phyloP scores from a whole-genome alignment of 2,797 vertebrate genomes.

The Toxotes lorentzi region DNA sequence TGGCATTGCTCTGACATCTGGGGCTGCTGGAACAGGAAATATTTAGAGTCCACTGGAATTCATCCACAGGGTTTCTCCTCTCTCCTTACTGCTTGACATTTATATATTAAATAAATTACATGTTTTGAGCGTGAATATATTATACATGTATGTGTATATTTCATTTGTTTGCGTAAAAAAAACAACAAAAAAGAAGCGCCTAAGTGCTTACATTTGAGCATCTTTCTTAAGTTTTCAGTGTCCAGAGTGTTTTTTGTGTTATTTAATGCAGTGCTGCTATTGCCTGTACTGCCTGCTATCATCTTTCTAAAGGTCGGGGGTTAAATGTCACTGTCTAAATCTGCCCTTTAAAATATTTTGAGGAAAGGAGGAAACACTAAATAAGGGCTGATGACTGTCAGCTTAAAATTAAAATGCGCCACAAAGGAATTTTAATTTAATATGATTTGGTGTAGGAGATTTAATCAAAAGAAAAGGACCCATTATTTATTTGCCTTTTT shows the following conservation, averaged over 20 bases:
- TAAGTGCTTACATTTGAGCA: background rate
- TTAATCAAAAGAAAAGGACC: constrained; percentile 11
- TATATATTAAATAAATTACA: background rate
- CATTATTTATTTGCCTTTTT: background rate
- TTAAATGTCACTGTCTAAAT: constrained; percentile 74
- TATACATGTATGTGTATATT: background rate
- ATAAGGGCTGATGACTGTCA: constrained; percentile 43
- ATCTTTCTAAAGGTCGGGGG: constrained; percentile 67
- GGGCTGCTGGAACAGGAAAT: constrained; percentile 34
- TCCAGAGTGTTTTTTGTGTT: constrained; percentile 35
- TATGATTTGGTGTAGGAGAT: background rate
- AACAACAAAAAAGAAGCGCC: too few relatives aligned
- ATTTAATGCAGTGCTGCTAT: constrained; percentile 47
- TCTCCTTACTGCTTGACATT: background rate
- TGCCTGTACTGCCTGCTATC: constrained; percentile 46
- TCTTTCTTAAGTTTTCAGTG: background rate
- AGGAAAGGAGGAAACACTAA: constrained; percentile 40
- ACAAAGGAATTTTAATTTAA: constrained; percentile 30
- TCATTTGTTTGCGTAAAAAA: background rate
- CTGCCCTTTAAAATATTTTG: constrained; percentile 66
- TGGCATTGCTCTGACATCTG: constrained; percentile 46
- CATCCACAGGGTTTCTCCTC: constrained; percentile 1
- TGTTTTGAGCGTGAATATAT: background rate
- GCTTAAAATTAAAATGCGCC: constrained; percentile 41
- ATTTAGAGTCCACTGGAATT: constrained; percentile 27